phyloP scores from a whole-genome alignment of 2,888 invertebrate genomes.

The Dryobotodes eremita region DNA sequence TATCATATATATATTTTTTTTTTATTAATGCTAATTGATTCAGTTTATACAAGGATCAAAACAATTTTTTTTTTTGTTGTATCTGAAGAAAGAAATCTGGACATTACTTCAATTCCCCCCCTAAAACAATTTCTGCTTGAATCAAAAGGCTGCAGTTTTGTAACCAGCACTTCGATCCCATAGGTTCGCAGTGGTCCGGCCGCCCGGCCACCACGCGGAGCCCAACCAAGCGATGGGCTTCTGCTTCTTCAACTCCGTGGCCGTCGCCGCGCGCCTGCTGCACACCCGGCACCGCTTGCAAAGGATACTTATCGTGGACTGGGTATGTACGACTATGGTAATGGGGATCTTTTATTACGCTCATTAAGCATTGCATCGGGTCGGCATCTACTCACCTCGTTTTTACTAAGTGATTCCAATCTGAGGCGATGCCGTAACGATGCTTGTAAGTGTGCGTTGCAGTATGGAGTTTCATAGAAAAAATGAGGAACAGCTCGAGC shows the following conservation, averaged over 20 bases:
- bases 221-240: constrained; percentile 99
- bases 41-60: no score
- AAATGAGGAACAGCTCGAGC: background rate
- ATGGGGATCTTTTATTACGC: background rate
- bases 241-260: constrained; percentile 99
- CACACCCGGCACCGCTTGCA: constrained; percentile 95
- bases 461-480: background rate
- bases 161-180: constrained; percentile 67
- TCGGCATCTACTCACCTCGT: background rate
- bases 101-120: no score
- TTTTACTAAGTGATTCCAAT: background rate
- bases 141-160: background rate
- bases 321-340: constrained; percentile 91
- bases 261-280: constrained; percentile 97
- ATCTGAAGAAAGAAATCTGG: no score
- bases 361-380: background rate
- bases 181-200: constrained; percentile 99
- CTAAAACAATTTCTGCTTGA: background rate
- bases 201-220: constrained; percentile 98
- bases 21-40: no score
- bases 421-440: no score
- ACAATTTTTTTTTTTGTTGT: no score
- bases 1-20: no score
- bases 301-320: constrained; percentile 98
- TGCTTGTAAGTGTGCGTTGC: background rate